Base-by-base conservation (phyloP, 2,888 invertebrate genomes). In the Mesochorus sp. region DNA sequence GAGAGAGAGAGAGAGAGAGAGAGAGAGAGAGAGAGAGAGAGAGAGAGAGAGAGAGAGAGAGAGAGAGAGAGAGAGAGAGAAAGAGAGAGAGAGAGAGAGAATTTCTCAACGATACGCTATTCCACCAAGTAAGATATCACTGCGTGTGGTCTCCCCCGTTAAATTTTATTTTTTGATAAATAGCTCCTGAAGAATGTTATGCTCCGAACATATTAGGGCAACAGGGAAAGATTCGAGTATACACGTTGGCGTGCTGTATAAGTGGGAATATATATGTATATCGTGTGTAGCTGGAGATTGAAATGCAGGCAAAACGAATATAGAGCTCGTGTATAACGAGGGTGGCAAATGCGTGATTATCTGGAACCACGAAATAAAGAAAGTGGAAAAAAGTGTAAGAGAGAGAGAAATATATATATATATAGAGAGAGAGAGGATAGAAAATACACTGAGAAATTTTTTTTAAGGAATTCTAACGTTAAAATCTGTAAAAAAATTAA, bases 321-420 rank as follows among this genome's bases (percentile, higher is more conserved):
- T 67, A 39, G 70, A 62, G n/a, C 62, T 21, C 49, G 10, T 12
- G 17, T 42, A n/a, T 61, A 53, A 47, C 34, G 37, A 55, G 62
- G 64, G 64, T 64, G 64, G 28, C 47, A 37, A 55, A 44, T 19
- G 51, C 67, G 67, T 49, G 66, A 42, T 26, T n/a, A n/a, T n/a
- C 12, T 26, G 59, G 24, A 59, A 42, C 42, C 39, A 59, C 42
- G 26, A 59, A 59, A 59, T 53, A 53, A 42, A 51, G 53, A 24
- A 72, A 21, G 39, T 39, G 37, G 68, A 24, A 44, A 61, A 17
- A 62, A 47, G 55, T 39, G 28, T 31, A 37, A 21, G 37, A 37
- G 47, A 53, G 61, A 61, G 72, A 55, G 53, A 53, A 75, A 53
- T 42, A 47, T 57, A n/a, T 14, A 70, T 55, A 68, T n/a, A n/a